Evolutionary conservation across 2,888 invertebrate species (phyloP).

Genomic region (Sussaba pulchella): DNA sequence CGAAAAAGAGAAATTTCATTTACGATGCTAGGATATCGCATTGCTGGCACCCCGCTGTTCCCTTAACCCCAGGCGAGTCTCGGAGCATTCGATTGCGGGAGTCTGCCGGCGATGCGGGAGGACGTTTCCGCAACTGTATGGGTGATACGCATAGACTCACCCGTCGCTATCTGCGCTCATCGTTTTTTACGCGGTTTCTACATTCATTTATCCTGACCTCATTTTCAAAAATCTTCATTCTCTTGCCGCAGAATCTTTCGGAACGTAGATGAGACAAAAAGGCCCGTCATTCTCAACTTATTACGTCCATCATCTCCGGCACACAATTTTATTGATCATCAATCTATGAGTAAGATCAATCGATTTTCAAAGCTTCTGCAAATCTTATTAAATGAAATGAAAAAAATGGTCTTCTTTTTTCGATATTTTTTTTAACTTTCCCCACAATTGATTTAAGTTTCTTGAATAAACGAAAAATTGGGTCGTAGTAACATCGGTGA

Average conservation of each 20-base stretch:
- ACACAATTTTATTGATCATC: too few species aligned
- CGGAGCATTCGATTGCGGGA: conserved; percentile 51
- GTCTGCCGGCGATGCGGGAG: conserved; percentile 5
- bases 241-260: neutral
- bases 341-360: too few species aligned
- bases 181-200: neutral
- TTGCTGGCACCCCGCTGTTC: neutral
- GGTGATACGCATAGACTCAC: conserved; percentile 1
- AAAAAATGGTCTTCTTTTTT: too few species aligned
- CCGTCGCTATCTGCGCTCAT: conserved; percentile 25
- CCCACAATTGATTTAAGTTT: too few species aligned
- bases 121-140: conserved; percentile 28
- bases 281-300: neutral
- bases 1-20: conserved; percentile 11
- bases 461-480: too few species aligned
- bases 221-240: conserved; percentile 38
- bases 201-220: conserved; percentile 15
- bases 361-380: too few species aligned
- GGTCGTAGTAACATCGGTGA: neutral
- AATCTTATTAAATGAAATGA: too few species aligned
- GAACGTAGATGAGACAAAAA: conserved; percentile 8
- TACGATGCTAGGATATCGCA: conserved; percentile 35
- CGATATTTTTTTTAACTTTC: too few species aligned
- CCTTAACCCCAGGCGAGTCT: conserved; percentile 28
- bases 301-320: too few species aligned